Conservation (phyloP, 2,113 vertebrate genomes). For the Festucalex cinctus region DNA sequence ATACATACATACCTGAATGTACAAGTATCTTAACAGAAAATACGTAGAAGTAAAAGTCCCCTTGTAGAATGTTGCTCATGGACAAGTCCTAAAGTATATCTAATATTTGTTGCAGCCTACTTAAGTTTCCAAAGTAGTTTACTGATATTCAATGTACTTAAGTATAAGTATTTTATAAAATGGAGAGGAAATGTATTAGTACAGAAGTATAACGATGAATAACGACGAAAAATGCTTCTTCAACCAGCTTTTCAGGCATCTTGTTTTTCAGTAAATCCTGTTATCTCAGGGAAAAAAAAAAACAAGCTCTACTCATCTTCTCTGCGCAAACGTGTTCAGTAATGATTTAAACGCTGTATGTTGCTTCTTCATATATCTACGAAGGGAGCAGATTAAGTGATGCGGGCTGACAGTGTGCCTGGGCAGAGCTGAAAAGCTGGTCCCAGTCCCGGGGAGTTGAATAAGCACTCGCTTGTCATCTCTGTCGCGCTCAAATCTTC, state of each 20-base stretch:
- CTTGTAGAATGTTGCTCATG: too few species aligned
- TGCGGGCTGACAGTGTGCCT: conserved; percentile 15
- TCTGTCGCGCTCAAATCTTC: conserved; percentile 67
- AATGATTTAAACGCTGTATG: not conserved
- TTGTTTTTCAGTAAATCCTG: not conserved
- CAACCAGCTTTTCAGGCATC: not conserved
- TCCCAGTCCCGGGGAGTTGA: conserved; percentile 42
- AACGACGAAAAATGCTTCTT: too few species aligned
- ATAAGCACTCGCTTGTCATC: conserved; percentile 62
- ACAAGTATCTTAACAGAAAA: too few species aligned
- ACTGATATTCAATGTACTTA: too few species aligned
- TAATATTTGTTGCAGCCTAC: too few species aligned
- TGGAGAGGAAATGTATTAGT: too few species aligned
- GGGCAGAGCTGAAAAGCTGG: conserved; percentile 1
- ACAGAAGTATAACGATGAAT: too few species aligned
- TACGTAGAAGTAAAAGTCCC: too few species aligned
- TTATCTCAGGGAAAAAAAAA: not conserved
- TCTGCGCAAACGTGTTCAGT: not conserved
- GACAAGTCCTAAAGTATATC: too few species aligned
- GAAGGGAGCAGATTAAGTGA: conserved; percentile 8
- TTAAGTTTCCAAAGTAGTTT: too few species aligned
- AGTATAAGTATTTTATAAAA: too few species aligned
- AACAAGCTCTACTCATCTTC: not conserved
- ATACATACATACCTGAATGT: too few species aligned
- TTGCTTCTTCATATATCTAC: not conserved